Evolutionary conservation across 2,797 vertebrate species (phyloP).

Genomic region (Simalia tracyae): DNA sequence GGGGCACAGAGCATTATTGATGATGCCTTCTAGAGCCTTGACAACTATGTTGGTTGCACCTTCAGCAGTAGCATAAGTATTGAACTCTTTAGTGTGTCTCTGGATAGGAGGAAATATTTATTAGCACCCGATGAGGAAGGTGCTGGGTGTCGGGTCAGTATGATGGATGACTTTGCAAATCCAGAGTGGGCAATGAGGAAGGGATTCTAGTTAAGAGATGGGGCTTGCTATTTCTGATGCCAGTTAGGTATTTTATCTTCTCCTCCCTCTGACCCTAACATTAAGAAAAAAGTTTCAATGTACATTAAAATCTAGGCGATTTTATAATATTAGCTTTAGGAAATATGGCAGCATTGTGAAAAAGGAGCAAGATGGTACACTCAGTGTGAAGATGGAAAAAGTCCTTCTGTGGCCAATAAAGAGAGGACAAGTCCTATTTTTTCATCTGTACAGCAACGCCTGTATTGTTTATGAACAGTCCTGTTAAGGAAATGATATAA

Average conservation of each 20-base stretch:
- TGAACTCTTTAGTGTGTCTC: neutral
- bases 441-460: accelerated
- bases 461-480: neutral
- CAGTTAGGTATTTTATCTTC: neutral
- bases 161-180: slow-evolving; percentile 13
- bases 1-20: neutral
- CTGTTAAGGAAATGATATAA: slow-evolving; percentile 6
- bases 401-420: too few relatives aligned
- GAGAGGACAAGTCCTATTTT: neutral
- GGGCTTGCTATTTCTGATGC: neutral
- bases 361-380: neutral
- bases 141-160: neutral
- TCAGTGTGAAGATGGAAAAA: neutral
- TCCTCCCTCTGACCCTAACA: neutral
- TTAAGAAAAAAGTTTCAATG: neutral
- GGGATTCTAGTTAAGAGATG: neutral
- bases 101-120: slow-evolving; percentile 7
- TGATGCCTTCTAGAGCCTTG: slow-evolving; percentile 7
- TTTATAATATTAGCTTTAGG: neutral
- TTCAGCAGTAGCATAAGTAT: slow-evolving; percentile 12
- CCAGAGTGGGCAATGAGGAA: neutral
- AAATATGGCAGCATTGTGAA: too few relatives aligned
- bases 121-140: slow-evolving; percentile 7
- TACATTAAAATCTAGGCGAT: neutral
- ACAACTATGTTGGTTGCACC: slow-evolving; percentile 3